Conservation (phyloP, 2,888 invertebrate species). For the Megalurothrips usitatus region DNA sequence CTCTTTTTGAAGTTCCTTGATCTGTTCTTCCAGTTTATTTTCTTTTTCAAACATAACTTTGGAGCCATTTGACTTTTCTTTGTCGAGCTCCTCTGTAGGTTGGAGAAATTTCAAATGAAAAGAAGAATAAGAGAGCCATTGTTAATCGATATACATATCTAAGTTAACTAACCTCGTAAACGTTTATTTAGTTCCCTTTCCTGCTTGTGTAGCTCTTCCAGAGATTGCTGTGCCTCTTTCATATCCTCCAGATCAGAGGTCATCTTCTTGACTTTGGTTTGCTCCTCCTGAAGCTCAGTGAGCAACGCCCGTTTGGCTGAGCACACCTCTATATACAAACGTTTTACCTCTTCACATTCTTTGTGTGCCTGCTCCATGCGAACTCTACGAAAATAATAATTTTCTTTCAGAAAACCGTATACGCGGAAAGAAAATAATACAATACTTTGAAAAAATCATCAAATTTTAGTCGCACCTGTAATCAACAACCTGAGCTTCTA, state of each 20-base stretch:
- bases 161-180: neutral
- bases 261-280: neutral
- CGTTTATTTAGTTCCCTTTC: neutral
- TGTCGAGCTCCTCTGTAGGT: neutral
- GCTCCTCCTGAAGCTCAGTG: neutral
- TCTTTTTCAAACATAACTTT: neutral
- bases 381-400: neutral
- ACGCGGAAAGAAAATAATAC: neutral
- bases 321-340: neutral
- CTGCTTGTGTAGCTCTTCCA: neutral
- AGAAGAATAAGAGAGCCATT: neutral
- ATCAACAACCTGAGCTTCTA: constrained; percentile 15
- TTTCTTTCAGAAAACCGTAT: neutral
- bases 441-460: neutral
- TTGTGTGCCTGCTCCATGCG: constrained; percentile 1
- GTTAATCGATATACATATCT: neutral
- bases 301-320: constrained; percentile 6
- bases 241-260: neutral
- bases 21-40: neutral
- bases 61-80: neutral
- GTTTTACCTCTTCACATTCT: neutral
- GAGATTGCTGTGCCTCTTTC: neutral
- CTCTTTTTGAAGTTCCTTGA: neutral
- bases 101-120: neutral
- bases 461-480: neutral